Evolutionary conservation across 1,140 invertebrate species (phyloP), one percentile per base, ranked within the genome.

Genomic region (Stegodyphus mimosarum): DNA sequence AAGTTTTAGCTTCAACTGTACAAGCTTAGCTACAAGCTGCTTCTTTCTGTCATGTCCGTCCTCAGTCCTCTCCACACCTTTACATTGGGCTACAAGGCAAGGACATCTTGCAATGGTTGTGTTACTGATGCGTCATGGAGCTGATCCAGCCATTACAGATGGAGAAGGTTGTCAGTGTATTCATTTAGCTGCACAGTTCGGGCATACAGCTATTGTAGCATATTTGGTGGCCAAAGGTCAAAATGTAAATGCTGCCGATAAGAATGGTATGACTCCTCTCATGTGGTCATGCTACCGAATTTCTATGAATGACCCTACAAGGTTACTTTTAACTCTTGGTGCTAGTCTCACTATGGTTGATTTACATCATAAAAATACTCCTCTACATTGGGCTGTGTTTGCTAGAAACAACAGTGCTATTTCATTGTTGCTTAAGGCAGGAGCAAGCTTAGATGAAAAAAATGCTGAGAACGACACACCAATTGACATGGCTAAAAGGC

Each of bases 71-170:
- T 97, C 98, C 2, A 99, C 98, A 7, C 97, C 98, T 18, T 91
- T 99, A 75, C 98, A 99, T 91, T 99, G 98, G 98, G 98, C 98
- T 2, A 96, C 96, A 76, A 93, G 96, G 93, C 97, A 99, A 92
- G 98, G 98, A 2, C 98, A 99, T 91, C 92, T 99, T 73, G 93
- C 94, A 85, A 98, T 97, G 89, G 95, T 89, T 87, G 96, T 99
- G 17, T 91, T 98, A 87, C 91, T 99, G 86, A 95, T 99, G 93
- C 94, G 95, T 88, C 94, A 96, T 87, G 96, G 97, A 52, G 98
- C 98, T n/a, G 96, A 99, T 93, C 95, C 97, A 0, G 93, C 94
- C n/a, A 90, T 98, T 64, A 92, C 94, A 74, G 98, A 99, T 92
- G 96, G 96, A 0, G 98, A 99, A 93, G 98, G 98, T 11, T 99